phyloP scores from a whole-genome alignment of 2,797 vertebrate species.

The Thaleichthys pacificus region DNA sequence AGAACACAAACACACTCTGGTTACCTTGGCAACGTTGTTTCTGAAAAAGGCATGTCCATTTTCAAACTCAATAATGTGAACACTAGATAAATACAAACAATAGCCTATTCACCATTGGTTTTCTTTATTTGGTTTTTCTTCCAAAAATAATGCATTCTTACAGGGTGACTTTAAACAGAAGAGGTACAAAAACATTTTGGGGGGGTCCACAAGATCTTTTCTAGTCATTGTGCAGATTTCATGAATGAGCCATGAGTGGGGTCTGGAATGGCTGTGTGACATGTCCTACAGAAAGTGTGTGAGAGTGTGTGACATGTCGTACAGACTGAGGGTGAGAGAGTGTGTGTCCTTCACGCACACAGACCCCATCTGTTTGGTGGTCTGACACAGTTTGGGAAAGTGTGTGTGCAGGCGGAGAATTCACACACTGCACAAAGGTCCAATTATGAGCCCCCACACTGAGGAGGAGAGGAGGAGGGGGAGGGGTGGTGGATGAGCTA shows the following conservation, averaged over 20 bases:
- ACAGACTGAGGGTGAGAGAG: conserved; percentile 27
- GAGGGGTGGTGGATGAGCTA: no score
- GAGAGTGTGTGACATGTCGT: conserved; percentile 63
- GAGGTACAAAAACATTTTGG: conserved; percentile 80
- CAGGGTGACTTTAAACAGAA: conserved; percentile 79
- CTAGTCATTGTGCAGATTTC: conserved; percentile 64
- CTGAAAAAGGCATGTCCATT: conserved; percentile 74
- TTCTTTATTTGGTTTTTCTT: conserved; percentile 56
- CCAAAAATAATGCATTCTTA: conserved; percentile 80
- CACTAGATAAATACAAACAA: conserved; percentile 83
- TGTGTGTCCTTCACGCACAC: conserved; percentile 73
- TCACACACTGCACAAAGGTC: conserved; percentile 80
- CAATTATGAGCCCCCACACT: conserved; percentile 77
- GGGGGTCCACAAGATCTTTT: conserved; percentile 41
- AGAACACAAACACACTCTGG: conserved; percentile 71
- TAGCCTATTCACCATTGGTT: conserved; percentile 64
- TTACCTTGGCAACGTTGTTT: conserved; percentile 68
- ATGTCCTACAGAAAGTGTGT: conserved; percentile 50
- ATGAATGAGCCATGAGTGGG: conserved; percentile 81
- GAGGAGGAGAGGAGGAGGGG: conserved; percentile 44
- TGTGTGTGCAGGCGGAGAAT: conserved; percentile 70
- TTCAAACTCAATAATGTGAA: conserved; percentile 76
- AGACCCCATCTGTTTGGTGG: conserved; percentile 81
- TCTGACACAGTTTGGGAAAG: conserved; percentile 78
- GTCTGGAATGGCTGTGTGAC: conserved; percentile 74